These are phyloP conservation scores for Microtus obscurus DNA, from an alignment of 2,797 vertebrate species.

Conservation along the genomic window DNA sequence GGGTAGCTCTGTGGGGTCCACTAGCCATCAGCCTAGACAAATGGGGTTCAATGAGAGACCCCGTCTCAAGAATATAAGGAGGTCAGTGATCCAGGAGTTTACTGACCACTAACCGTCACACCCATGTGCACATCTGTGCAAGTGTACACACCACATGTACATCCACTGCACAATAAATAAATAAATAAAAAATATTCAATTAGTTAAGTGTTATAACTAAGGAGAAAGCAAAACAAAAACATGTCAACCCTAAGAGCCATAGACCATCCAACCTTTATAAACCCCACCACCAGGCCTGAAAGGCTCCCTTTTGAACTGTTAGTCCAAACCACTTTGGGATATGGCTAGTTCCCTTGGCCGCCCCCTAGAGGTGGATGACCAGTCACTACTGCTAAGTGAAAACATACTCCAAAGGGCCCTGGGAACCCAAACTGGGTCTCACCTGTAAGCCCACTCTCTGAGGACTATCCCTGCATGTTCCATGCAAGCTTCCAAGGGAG, in stretches of 20 bases:
- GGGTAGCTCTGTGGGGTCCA: too few species aligned
- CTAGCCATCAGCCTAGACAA: background rate
- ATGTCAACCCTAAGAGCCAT: background rate
- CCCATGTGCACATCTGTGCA: background rate
- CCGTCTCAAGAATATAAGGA: background rate
- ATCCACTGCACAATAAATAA: background rate
- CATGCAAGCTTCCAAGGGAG: background rate
- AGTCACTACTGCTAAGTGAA: background rate
- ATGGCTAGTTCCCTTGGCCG: background rate
- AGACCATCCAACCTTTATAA: background rate
- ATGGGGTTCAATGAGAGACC: background rate
- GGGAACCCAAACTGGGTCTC: too few species aligned
- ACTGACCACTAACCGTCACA: background rate
- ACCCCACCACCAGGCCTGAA: background rate
- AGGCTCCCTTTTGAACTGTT: background rate
- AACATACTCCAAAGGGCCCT: background rate
- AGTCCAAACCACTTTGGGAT: background rate
- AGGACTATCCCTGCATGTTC: background rate
- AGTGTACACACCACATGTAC: background rate
- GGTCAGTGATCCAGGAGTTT: background rate
- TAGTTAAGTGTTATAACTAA: conserved; percentile 19
- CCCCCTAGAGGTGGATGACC: background rate
- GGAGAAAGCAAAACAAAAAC: background rate
- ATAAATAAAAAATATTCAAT: background rate
- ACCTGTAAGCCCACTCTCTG: background rate